Conservation (phyloP, 2,888 invertebrate species). For the Plagiodera versicolora region DNA sequence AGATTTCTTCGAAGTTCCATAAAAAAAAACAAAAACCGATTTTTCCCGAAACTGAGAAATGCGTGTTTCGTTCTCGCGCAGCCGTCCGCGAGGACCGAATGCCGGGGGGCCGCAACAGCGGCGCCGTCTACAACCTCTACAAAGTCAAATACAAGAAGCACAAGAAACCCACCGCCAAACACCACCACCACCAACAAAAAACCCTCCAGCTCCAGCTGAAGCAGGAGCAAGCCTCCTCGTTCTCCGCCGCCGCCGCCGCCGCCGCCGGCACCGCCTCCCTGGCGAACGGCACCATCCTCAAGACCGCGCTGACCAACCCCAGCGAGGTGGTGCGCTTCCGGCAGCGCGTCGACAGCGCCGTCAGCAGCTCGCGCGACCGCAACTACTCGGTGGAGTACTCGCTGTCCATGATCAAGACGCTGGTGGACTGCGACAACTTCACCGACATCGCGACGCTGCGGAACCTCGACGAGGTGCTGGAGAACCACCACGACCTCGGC, state of each 20-base stretch:
- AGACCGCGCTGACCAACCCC: constrained; percentile 92
- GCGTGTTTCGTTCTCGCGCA: constrained; percentile 47
- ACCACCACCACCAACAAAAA: constrained; percentile 44
- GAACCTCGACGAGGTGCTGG: constrained; percentile 87
- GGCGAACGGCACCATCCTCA: constrained; percentile 89
- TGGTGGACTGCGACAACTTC: constrained; percentile 96
- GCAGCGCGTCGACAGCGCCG: constrained; percentile 84
- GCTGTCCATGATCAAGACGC: constrained; percentile 84
- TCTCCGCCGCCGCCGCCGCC: constrained; percentile 71
- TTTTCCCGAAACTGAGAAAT: too few relatives aligned
- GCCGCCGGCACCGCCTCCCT: constrained; percentile 69
- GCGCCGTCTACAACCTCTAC: constrained; percentile 97
- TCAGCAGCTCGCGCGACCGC: constrained; percentile 84
- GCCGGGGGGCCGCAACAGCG: constrained; percentile 99
- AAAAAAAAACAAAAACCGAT: too few relatives aligned
- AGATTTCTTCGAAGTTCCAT: too few relatives aligned
- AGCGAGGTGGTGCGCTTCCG: constrained; percentile 89
- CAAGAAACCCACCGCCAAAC: constrained; percentile 71
- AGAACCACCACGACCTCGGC: constrained; percentile 88
- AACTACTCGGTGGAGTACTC: constrained; percentile 80
- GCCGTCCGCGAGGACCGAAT: constrained; percentile 98
- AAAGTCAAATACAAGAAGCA: constrained; percentile 99
- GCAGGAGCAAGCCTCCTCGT: constrained; percentile 43
- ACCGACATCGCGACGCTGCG: constrained; percentile 85
- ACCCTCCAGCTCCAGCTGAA: constrained; percentile 45